Base-by-base conservation (phyloP, 2,113 vertebrate genomes). In the Indicator maculatus region DNA sequence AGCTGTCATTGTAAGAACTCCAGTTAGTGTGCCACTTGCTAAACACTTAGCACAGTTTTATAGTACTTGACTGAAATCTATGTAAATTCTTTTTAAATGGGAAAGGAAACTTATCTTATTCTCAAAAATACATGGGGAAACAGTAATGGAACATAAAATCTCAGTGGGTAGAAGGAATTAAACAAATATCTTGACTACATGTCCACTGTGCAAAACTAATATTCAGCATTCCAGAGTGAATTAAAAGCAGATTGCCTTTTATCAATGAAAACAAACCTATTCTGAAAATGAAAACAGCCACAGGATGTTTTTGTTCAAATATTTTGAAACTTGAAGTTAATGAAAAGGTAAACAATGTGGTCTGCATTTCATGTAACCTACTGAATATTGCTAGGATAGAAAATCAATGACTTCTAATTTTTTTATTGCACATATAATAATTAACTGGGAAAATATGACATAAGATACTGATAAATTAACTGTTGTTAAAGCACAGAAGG, bases 241-340 rank as follows among this genome's bases (percentile, higher is more conserved):
- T 93, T 93, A 94, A 96, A 95, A 97, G 61, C 91, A 96, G 91
- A 94, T 26, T 69, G 92, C 12, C 73, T 95, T 95, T 93, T 96
- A 93, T 86, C 77, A 94, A 92, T 93, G 92, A 88, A 96, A 97
- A 96, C 86, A 96, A 96, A 90, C 77, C 47, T 67, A 81, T 84
- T 90, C 47, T 58, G 69, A 94, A 88, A 83, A 86, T 26, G 73
- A 95, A 90, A 96, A 96, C 74, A 92, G 92, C 59, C 64, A 94
- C 66, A 76, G 88, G 94, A 96, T 92, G 84, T 96, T 96, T 96
- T 94, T 31, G 61, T 93, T 96, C 64, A 94, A 88, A 81, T 92
- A 95, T 69, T 94, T 93, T 19, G 3, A 92, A 92, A 95, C 41
- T 96, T 20, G 11, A 18, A 93, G 73, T 89, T 89, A 95, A 95